Base-by-base conservation (phyloP, 2,797 vertebrate genomes). In the Loriculus beryllinus region DNA sequence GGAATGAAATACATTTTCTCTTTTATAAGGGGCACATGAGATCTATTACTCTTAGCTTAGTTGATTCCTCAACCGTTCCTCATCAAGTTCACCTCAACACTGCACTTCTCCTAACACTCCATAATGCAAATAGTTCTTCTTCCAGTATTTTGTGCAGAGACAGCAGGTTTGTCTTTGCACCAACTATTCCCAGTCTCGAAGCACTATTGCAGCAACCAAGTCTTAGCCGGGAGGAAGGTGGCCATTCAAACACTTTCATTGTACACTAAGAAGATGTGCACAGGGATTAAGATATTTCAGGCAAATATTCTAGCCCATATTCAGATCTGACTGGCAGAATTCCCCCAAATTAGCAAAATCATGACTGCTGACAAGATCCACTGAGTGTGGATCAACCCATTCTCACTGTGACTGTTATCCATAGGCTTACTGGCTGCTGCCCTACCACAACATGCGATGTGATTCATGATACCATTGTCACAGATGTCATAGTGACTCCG, bases 381-480 rank as follows among this genome's bases (percentile, higher is more conserved):
- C 54, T 40, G 12, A 39, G 16, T 26, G 40, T 52, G 25, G 39
- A n/a, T 63, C 54, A 52, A 26, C 22, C 2, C 4, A 31, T 57
- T 23, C 22, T n/a, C 52, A 29, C 28, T 37, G 17, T 42, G 14
- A 39, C 23, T 57, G 8, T 11, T 52, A 8, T 20, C 29, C 43
- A 57, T 11, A 57, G 15, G 9, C 12, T 28, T 62, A 31, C 14
- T 42, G 39, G 2, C 6, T 80, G 23, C 11, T 82, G n/a, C 40
- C 33, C 17, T 56, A 33, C 2, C 20, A 76, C 76, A 70, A 39
- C 43, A 51, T 3, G 2, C 1, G 0, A 4, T 12, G 19, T 2
- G 5, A 40, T 42, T 78, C 48, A 48, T 48, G 21, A 48, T 11
- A 11, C 6, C 31, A 2, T 10, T 69, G 13, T 14, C 56, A 35